These are phyloP conservation scores for Notechis scutatus DNA, from an alignment of 2,113 vertebrate species.

Conservation along the genomic window DNA sequence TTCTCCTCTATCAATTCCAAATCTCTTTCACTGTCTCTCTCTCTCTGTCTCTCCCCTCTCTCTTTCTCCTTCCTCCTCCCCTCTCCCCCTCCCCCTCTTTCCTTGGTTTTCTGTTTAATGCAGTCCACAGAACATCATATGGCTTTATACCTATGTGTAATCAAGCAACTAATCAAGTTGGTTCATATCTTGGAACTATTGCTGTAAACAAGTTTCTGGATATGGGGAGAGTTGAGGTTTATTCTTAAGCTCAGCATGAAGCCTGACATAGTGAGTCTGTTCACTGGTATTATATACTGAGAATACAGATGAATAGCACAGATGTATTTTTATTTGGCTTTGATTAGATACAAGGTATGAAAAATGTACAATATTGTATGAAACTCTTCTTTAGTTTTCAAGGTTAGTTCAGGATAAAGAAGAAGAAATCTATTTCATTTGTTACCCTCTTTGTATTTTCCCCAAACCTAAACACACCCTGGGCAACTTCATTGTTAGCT, in stretches of 20 bases:
- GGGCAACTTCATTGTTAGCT: neutral
- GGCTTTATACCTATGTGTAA: neutral
- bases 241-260: neutral
- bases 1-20: too few species aligned
- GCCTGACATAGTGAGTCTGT: neutral
- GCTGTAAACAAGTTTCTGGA: neutral
- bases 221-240: neutral
- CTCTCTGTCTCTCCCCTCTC: neutral
- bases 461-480: neutral
- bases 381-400: neutral
- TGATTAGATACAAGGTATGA: neutral
- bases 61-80: too few species aligned
- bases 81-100: neutral
- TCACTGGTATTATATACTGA: neutral
- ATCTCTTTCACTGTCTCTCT: too few species aligned
- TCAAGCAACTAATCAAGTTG: neutral
- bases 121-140: neutral
- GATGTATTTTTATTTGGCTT: neutral
- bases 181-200: neutral
- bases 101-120: neutral
- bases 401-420: neutral
- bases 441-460: neutral
- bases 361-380: neutral
- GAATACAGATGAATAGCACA: neutral
- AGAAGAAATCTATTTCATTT: neutral